Evolutionary conservation across 2,113 vertebrate genomes (phyloP), one percentile per base, ranked within the genome.

Genomic region (Petaurus breviceps): DNA sequence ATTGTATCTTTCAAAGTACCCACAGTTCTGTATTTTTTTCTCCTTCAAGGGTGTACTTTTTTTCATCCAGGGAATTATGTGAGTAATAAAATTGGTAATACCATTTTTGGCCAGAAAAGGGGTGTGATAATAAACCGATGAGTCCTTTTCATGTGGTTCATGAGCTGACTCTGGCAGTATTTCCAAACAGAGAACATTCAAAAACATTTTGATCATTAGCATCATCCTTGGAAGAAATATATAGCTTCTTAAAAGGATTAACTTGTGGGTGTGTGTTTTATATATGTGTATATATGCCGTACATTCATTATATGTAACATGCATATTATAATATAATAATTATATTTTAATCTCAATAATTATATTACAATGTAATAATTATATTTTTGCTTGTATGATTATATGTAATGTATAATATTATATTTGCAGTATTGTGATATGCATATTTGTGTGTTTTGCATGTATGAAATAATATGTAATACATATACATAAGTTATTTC

Each of bases 181-280:
- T 95, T 90, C 43, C 91, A 57, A 89, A 49, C 94, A 93, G 50
- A 84, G 61, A 19, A 84, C 19, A 94, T 95, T 55, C 12, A 96
- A 91, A 94, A 92, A 55, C 46, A 55, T 51, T 94, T 95, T 93
- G 50, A 94, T 53, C 95, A 94, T 11, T 91, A 43, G 28, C 50
- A 93, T 92, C 94, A 94, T 51, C 25, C 28, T 68, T 68, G 57
- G 24, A 93, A 53, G 43, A 90, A 92, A 31, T 77, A 9, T 90
- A 0, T 95, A 50, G 68, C 94, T 95, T 77, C 49, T 90, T 92
- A 95, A 49, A 90, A 90, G n/a, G 19, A 91, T 54, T 90, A 47
- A 90, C 47, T 92, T 57, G 55, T 57, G 55, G 2, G 5, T 77
- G 16, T n/a, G n/a, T 84, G 19, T 37, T 68, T 37, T 37, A 68